Percentiles rank a stretch among this genome's conserved stretches.
phyloP scores from a whole-genome alignment of 1,140 invertebrate species.

The Drosophila nikananu region DNA sequence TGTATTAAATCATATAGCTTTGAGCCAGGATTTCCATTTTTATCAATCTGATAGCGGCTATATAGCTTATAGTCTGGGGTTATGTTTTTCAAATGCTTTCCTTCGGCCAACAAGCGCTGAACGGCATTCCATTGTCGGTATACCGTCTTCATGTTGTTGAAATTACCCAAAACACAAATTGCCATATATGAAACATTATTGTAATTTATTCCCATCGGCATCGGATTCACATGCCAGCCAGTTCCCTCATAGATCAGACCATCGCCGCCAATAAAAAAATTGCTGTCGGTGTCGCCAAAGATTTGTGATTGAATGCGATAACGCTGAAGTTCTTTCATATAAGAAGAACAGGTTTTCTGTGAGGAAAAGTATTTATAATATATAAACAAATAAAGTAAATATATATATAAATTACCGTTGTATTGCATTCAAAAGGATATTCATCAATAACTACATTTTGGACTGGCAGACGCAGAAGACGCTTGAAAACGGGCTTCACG shows the following conservation, averaged over 20 bases:
- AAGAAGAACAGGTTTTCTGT: neutral
- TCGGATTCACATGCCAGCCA: conserved; percentile 89
- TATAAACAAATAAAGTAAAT: neutral
- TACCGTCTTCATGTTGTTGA: conserved; percentile 86
- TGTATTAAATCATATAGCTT: conserved; percentile 87
- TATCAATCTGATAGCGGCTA: conserved; percentile 87
- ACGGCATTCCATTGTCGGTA: conserved; percentile 87
- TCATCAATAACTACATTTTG: conserved; percentile 86
- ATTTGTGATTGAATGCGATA: conserved; percentile 7
- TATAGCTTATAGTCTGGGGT: conserved; percentile 87
- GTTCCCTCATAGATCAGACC: conserved; percentile 89
- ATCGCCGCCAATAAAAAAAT: conserved; percentile 91
- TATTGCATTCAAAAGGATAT: conserved; percentile 86
- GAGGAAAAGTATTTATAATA: neutral
- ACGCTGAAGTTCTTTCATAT: neutral
- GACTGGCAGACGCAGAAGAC: conserved; percentile 84
- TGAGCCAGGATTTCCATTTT: conserved; percentile 88
- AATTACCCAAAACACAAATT: conserved; percentile 90
- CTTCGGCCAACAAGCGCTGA: conserved; percentile 87
- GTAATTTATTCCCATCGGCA: conserved; percentile 88
- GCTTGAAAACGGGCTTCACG: conserved; percentile 85
- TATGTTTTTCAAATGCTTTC: conserved; percentile 86
- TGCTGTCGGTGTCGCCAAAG: conserved; percentile 89
- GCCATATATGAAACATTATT: conserved; percentile 86
- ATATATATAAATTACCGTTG: conserved; percentile 73